These are phyloP conservation scores for Drosophila mauritiana DNA, from an alignment of 1,140 invertebrate genomes.

Conservation along the genomic window DNA sequence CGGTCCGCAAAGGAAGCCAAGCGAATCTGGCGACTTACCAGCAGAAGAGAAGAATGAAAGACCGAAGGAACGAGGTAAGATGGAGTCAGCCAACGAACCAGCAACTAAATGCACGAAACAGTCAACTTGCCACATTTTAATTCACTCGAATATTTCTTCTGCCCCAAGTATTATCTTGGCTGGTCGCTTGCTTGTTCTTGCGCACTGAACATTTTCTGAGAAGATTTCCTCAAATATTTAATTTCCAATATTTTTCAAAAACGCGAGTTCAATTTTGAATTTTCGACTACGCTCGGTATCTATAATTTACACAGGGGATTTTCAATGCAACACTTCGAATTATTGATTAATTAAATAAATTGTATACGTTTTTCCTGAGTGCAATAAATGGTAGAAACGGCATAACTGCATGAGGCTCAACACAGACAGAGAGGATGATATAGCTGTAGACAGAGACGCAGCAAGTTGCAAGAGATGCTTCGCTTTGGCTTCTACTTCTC, in stretches of 20 bases:
- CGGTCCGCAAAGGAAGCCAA: slow-evolving; percentile 33
- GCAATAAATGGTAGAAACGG: slow-evolving; percentile 53
- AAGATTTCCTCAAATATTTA: no score
- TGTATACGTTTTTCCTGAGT: slow-evolving; percentile 14
- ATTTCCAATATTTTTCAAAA: neutral
- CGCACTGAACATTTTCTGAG: neutral
- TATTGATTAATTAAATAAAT: no score
- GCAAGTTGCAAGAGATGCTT: slow-evolving; percentile 24
- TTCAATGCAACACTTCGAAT: no score
- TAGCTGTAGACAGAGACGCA: slow-evolving; percentile 1
- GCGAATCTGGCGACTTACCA: slow-evolving; percentile 39
- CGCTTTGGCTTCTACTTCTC: slow-evolving; percentile 46
- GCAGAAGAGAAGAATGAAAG: slow-evolving; percentile 3
- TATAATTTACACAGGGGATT: no score
- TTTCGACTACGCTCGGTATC: neutral
- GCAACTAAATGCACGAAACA: slow-evolving; percentile 68
- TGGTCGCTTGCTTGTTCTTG: slow-evolving; percentile 5
- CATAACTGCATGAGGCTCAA: neutral
- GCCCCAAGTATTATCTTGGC: slow-evolving; percentile 25
- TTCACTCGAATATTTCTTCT: slow-evolving; percentile 76
- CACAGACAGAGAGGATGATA: neutral
- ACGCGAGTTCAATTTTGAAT: neutral
- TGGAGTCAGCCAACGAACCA: slow-evolving; percentile 33
- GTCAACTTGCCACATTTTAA: slow-evolving; percentile 82
- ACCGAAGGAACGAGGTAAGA: slow-evolving; percentile 10